Evolutionary conservation across 2,797 vertebrate genomes (phyloP).

Genomic region (Mastacembelus armatus): DNA sequence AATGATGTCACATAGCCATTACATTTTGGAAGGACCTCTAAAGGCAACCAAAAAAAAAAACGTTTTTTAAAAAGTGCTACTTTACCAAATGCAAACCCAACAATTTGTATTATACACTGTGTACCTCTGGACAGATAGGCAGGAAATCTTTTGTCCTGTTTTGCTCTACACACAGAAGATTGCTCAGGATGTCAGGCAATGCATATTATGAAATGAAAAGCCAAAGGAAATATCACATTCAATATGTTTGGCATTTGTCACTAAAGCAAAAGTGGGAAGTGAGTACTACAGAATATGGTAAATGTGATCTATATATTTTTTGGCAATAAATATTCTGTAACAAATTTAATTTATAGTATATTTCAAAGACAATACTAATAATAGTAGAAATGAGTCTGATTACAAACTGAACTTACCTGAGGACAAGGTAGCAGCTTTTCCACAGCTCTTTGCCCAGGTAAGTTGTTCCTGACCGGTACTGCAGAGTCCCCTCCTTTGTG

Average conservation of each 20-base stretch:
- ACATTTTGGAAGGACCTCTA: no score
- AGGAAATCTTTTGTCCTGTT: not conserved
- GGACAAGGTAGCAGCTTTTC: conserved; percentile 95
- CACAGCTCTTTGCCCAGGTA: conserved; percentile 96
- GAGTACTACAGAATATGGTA: no score
- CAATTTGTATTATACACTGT: no score
- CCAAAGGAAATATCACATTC: not conserved
- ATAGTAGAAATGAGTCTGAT: not conserved
- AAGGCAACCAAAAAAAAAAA: no score
- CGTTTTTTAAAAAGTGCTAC: no score
- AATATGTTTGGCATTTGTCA: not conserved
- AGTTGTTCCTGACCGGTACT: conserved; percentile 90
- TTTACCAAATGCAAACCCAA: no score
- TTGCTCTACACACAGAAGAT: not conserved
- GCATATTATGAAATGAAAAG: conserved; percentile 3
- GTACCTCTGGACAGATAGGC: not conserved
- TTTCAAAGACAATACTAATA: not conserved
- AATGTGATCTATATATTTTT: no score
- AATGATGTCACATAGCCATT: no score
- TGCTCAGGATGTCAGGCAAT: not conserved
- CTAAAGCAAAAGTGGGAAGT: not conserved
- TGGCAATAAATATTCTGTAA: no score
- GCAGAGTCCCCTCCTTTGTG: conserved; percentile 90
- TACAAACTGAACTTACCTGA: conserved; percentile 83
- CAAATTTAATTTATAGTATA: no score